A percentile compares a stretch with the other conserved stretches of the same genome.
Evolutionary conservation across 2,797 vertebrate genomes (phyloP).

Genomic region (Notolabrus celidotus): DNA sequence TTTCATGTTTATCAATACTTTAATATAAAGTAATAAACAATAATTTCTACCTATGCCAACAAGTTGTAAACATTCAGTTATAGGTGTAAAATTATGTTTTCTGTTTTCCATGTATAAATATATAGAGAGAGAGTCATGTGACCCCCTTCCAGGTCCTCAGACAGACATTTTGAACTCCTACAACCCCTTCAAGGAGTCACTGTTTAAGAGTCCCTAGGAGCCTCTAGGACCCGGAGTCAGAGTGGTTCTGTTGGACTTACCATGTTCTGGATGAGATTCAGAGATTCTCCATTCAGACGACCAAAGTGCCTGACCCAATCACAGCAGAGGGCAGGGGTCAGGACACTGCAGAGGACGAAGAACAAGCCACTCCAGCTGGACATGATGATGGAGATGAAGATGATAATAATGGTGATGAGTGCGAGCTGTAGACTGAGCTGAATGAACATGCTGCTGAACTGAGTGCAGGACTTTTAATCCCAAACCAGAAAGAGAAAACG

Average conservation of each 20-base stretch:
- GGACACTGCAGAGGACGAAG: background rate
- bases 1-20: too few species aligned
- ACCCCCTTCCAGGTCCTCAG: too few species aligned
- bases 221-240: background rate
- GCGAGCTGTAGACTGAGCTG: background rate
- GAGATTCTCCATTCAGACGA: background rate
- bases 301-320: background rate
- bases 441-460: background rate
- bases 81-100: too few species aligned
- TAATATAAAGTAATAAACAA: too few species aligned
- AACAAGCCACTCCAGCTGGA: background rate
- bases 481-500: background rate
- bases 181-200: too few species aligned
- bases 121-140: too few species aligned
- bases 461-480: background rate
- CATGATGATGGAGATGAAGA: background rate
- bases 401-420: background rate
- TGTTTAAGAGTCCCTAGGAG: too few species aligned
- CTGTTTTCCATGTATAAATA: too few species aligned
- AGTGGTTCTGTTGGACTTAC: conserved; percentile 39
- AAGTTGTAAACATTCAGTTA: too few species aligned
- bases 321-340: background rate
- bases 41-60: too few species aligned
- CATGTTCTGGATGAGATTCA: conserved; percentile 7
- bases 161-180: too few species aligned